Evolutionary conservation across 2,113 vertebrate genomes (phyloP).

Genomic region (Miniopterus natalensis): DNA sequence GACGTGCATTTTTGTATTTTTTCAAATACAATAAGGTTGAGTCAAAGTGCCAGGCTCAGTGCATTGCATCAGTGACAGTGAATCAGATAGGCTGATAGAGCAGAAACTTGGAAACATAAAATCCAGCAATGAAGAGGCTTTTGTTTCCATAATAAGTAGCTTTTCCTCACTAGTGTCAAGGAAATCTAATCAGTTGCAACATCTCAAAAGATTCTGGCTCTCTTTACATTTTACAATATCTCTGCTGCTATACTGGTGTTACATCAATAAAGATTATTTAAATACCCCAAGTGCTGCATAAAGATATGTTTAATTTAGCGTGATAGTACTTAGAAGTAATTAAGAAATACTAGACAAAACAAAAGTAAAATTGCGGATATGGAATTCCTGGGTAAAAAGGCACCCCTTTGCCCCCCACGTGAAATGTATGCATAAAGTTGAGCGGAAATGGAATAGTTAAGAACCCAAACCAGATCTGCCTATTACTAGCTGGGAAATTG

Average conservation of each 20-base stretch:
- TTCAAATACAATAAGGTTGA: constrained; percentile 50
- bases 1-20: constrained; percentile 13
- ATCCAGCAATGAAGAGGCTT: not conserved
- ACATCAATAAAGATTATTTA: not conserved
- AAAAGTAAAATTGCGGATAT: constrained; percentile 5
- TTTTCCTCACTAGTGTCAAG: not conserved
- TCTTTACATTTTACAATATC: constrained; percentile 10
- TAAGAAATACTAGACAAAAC: not conserved
- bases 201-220: not conserved
- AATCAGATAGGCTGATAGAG: constrained; percentile 2
- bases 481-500: not conserved
- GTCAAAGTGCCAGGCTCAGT: not conserved
- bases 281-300: not conserved
- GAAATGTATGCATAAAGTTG: not conserved
- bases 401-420: no score
- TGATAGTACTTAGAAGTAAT: constrained; percentile 16
- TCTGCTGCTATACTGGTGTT: not conserved
- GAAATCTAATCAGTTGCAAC: constrained; percentile 33
- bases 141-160: constrained; percentile 52
- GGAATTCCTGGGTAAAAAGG: not conserved
- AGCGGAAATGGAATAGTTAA: not conserved
- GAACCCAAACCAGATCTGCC: not conserved
- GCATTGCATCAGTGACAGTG: constrained; percentile 4
- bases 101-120: constrained; percentile 43
- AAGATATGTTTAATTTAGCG: constrained; percentile 33